Evolutionary conservation across 1,140 invertebrate genomes (phyloP).

Genomic region (Sinella curviseta): DNA sequence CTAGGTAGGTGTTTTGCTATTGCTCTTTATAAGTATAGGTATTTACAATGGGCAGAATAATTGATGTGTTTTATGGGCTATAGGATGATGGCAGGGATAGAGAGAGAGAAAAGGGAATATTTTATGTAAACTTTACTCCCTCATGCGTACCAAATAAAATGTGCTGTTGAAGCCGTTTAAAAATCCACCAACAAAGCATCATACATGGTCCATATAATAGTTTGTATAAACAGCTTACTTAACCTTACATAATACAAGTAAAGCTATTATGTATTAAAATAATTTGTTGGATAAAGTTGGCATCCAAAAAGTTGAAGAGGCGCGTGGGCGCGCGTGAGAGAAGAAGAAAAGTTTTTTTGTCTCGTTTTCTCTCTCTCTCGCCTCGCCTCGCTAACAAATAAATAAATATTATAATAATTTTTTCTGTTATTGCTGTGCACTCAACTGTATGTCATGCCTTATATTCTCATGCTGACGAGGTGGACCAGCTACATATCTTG

Average conservation of each 20-base stretch:
- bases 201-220: too few relatives aligned
- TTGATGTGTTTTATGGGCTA: constrained; percentile 17
- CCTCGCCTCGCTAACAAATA: background rate
- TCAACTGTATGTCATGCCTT: too few relatives aligned
- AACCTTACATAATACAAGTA: too few relatives aligned
- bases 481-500: too few relatives aligned
- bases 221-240: too few relatives aligned
- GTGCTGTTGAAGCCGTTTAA: too few relatives aligned
- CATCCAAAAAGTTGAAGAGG: background rate
- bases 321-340: constrained; percentile 16
- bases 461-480: too few relatives aligned
- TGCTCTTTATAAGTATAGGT: background rate
- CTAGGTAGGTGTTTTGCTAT: background rate
- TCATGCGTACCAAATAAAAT: background rate
- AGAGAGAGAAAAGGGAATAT: background rate
- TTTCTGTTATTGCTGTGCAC: background rate
- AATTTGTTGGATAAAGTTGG: too few relatives aligned
- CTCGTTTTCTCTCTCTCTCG: too few relatives aligned
- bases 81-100: background rate
- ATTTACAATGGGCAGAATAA: background rate
- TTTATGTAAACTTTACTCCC: background rate
- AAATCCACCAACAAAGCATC: too few relatives aligned
- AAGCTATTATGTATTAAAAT: too few relatives aligned
- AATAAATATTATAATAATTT: background rate
- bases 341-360: background rate